Base-by-base conservation (phyloP, 1,140 invertebrate genomes). In the Cataglyphis hispanica region DNA sequence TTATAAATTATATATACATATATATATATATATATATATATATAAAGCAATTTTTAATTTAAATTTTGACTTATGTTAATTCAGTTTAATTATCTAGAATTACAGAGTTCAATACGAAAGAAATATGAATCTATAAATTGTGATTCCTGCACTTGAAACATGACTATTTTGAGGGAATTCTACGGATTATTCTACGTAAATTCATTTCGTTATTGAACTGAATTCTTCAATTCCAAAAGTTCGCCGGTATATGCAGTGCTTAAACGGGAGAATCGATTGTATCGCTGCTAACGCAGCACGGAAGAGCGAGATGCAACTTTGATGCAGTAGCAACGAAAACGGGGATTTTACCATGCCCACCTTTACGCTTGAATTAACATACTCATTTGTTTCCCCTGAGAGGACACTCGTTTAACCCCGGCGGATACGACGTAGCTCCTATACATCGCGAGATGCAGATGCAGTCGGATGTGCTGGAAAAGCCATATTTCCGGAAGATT, bases 361-460 rank as follows among this genome's bases (percentile, higher is more conserved):
- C 87, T 87, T 89, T 86, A 86, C 89, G 84, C 88, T 86, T 70
- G 78, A 91, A 89, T 89, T 91, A 91, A 91, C 84, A 84, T 86
- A 80, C 64, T 87, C 89, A 88, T 87, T 89, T 86, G 80, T 90
- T 87, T 77, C 85, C 88, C 78, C 63, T 31, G 27, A 77, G 90
- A 84, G 84, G 60, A 84, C 72, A 72, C 72, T 81, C 76, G 53
- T 40, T 83, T 72, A 60, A 74, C 53, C 67, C 7, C 78, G 13
- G 34, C 22, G 50, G 66, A 22, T 34, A 19, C 31, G 66, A 34
- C 78, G 34, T 31, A 58, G 37, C 53, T 22, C 22, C 72, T 13
- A 34, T 63, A 56, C 72, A 77, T 56, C 43, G 61, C 72, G 40
- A 22, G 60, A 77, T 84, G 72, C 81, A 75, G 81, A 75, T 84